Evolutionary conservation across 2,888 invertebrate genomes (phyloP).

Genomic region (Noctua fimbriata): DNA sequence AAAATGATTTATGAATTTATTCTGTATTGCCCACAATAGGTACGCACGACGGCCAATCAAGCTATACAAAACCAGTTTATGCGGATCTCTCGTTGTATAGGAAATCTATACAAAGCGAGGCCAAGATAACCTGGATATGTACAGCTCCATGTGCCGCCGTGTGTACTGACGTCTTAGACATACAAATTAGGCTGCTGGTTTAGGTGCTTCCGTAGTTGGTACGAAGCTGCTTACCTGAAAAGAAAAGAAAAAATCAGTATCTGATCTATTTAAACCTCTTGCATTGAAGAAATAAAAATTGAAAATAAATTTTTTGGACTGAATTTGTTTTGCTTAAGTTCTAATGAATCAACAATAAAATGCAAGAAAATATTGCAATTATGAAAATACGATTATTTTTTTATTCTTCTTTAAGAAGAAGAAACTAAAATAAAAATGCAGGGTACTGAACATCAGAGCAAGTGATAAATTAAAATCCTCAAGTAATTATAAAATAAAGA

Average conservation of each 20-base stretch:
- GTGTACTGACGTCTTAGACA: not conserved
- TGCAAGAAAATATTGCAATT: no score
- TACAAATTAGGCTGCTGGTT: constrained; percentile 15
- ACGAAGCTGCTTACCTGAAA: not conserved
- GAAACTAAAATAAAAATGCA: not conserved
- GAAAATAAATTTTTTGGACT: not conserved
- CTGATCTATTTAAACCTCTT: not conserved
- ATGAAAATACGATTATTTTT: no score
- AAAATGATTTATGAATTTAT: not conserved
- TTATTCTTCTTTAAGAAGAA: no score
- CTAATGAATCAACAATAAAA: not conserved
- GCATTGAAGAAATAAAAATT: not conserved
- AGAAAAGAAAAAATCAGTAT: constrained; percentile 1
- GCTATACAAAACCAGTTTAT: no score
- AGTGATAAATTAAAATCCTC: not conserved
- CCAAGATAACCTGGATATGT: no score
- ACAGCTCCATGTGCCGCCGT: no score
- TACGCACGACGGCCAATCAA: no score
- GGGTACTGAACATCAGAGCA: no score
- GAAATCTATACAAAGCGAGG: no score
- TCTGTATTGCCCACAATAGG: not conserved
- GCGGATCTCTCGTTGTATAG: no score
- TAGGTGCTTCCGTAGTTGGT: not conserved
- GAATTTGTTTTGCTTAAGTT: not conserved
- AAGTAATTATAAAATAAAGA: not conserved